Base-by-base conservation (phyloP, 2,113 vertebrate species). In the Upupa epops region DNA sequence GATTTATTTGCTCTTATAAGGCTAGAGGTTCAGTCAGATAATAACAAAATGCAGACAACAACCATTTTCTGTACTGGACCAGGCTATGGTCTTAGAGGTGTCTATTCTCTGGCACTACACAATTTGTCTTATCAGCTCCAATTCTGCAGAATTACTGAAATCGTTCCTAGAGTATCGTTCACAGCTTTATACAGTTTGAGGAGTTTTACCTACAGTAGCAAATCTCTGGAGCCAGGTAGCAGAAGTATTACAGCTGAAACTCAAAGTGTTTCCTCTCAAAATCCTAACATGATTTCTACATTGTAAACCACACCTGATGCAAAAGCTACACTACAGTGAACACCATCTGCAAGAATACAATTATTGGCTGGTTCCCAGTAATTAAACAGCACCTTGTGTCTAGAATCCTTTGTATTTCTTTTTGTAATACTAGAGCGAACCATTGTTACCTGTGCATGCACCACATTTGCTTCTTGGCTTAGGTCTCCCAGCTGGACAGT, bases 401-500 rank as follows among this genome's bases (percentile, higher is more conserved):
- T 40, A 29, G 31, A 77, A 56, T 7, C 32, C 31, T 54, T 21
- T 5, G 12, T 29, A 6, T 12, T 52, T 93, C 91, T 84, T 93
- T 92, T 84, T 70, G 32, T 45, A 91, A 10, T 48, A 17, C 52
- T 13, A 32, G 24, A 26, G 34, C 4, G 32, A 18, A n/a, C 8
- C 52, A 29, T 32, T 71, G 68, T 72, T 96, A 98, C 98, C 98
- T 98, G 97, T 40, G 92, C 80, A 49, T 92, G 96, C 13, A 92
- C 65, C 61, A 73, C 71, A 6, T 91, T 87, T 32, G 96, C 98
- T 78, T 97, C 95, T 77, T 97, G 97, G 45, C 96, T 96, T 51
- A 99, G 95, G 83, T 98, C 97, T 93, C 97, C 97, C 45, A 99
- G 97, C 34, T 95, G 97, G 55, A 90, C 90, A 40, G 97, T 96